These are phyloP conservation scores for Onychorhynchus coronatus DNA, from an alignment of 2,113 vertebrate species.

Conservation along the genomic window DNA sequence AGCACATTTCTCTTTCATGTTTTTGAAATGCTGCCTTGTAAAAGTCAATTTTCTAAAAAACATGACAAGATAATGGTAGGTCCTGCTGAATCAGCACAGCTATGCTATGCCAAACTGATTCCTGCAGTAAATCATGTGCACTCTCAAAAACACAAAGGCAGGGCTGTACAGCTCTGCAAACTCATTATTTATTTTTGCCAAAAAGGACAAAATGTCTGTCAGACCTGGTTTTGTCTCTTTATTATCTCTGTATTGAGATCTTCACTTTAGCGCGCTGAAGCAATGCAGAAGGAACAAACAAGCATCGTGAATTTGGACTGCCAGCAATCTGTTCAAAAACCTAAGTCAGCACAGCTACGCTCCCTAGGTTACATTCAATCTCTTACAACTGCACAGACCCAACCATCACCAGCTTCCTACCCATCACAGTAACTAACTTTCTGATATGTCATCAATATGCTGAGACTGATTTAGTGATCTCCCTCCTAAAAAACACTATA, in stretches of 20 bases:
- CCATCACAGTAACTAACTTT: not conserved
- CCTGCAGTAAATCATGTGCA: constrained; percentile 10
- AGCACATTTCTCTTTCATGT: constrained; percentile 37
- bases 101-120: not conserved
- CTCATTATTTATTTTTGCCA: not conserved
- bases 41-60: constrained; percentile 35
- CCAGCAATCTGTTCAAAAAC: not conserved
- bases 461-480: not conserved
- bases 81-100: constrained; percentile 32
- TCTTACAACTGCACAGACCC: not conserved
- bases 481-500: not conserved
- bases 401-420: not conserved
- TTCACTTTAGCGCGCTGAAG: not conserved
- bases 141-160: constrained; percentile 13
- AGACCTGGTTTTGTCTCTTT: not conserved
- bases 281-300: not conserved
- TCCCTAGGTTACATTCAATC: not conserved
- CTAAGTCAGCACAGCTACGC: not conserved
- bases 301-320: not conserved
- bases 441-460: not conserved
- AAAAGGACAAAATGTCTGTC: not conserved
- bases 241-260: not conserved
- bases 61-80: constrained; percentile 44
- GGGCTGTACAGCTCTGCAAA: not conserved
- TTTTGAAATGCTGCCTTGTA: constrained; percentile 37